Percentiles rank a stretch among this genome's conserved stretches.
Evolutionary conservation across 2,888 invertebrate species (phyloP).

Genomic region (Cataglyphis albicans): DNA sequence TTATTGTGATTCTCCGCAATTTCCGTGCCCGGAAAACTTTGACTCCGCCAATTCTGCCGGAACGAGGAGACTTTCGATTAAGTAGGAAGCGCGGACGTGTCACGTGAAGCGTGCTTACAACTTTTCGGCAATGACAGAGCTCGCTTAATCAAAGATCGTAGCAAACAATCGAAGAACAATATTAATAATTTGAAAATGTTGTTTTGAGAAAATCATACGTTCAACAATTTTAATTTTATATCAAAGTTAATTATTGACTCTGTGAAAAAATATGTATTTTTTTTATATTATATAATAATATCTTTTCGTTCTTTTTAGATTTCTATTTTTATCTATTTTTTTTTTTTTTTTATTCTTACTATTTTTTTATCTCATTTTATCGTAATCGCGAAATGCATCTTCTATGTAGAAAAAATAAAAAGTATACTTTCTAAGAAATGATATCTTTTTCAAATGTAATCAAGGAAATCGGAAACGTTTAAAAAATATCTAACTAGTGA

Average conservation of each 20-base stretch:
- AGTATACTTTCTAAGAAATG: not conserved
- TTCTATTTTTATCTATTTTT: not conserved
- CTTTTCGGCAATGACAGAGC: slow-evolving; percentile 22
- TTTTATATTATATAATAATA: not conserved
- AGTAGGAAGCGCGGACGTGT: slow-evolving; percentile 12
- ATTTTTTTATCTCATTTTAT: not conserved
- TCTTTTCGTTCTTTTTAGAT: not conserved
- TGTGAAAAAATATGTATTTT: not conserved
- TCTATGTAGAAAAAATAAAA: not conserved
- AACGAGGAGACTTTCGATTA: slow-evolving; percentile 43
- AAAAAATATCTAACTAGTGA: not conserved
- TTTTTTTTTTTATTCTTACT: not conserved
- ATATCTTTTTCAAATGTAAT: not conserved
- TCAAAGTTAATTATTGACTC: not conserved
- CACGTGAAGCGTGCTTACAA: slow-evolving; percentile 18
- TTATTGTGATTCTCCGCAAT: slow-evolving; percentile 52
- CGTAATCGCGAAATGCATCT: too few species aligned
- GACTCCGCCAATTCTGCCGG: slow-evolving; percentile 32
- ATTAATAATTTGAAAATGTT: not conserved
- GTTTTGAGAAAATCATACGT: not conserved
- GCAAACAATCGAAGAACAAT: not conserved
- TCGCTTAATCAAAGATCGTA: not conserved
- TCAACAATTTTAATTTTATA: not conserved
- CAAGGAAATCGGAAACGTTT: not conserved
- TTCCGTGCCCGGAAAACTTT: slow-evolving; percentile 33